Conservation (phyloP, 30 jellyfish, hydroid and myxozoan genomes). For the Nemopilema nomurai region DNA sequence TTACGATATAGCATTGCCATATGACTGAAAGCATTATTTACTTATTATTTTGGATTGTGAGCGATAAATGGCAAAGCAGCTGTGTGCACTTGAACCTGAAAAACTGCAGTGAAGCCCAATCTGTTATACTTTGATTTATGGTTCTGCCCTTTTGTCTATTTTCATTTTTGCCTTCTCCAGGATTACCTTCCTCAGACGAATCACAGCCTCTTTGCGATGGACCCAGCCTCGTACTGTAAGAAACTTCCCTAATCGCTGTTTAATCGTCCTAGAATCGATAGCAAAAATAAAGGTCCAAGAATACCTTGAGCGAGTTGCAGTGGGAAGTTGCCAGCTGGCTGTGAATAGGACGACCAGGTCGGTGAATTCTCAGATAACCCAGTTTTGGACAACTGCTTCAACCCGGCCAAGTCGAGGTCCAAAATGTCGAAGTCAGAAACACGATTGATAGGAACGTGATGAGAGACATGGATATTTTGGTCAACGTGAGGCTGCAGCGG, state of each 20-base stretch:
- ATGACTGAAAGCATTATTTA: too few species aligned
- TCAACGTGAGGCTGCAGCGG: not conserved
- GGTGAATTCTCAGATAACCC: constrained; percentile 18
- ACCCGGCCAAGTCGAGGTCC: constrained; percentile 88
- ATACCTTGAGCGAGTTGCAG: constrained; percentile 55
- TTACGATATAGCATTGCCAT: too few species aligned
- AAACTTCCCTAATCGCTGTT: not conserved
- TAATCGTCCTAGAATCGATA: not conserved
- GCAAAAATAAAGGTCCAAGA: not conserved
- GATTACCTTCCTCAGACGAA: too few species aligned
- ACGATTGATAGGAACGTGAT: constrained; percentile 80
- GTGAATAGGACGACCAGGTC: constrained; percentile 25
- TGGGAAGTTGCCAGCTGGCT: constrained; percentile 57
- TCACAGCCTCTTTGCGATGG: too few species aligned
- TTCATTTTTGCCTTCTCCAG: too few species aligned
- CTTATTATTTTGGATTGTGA: too few species aligned
- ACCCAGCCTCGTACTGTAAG: not conserved
- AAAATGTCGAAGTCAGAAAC: constrained; percentile 87
- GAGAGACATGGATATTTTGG: constrained; percentile 28
- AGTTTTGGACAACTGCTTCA: constrained; percentile 62
- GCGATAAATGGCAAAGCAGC: too few species aligned
- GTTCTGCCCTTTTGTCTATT: too few species aligned
- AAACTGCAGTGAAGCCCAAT: too few species aligned
- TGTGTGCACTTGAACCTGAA: too few species aligned
- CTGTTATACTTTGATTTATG: too few species aligned